A percentile compares a stretch with the other conserved stretches of the same genome.
Conservation (phyloP, 2,888 invertebrate species). For the Antheraea yamamai region DNA sequence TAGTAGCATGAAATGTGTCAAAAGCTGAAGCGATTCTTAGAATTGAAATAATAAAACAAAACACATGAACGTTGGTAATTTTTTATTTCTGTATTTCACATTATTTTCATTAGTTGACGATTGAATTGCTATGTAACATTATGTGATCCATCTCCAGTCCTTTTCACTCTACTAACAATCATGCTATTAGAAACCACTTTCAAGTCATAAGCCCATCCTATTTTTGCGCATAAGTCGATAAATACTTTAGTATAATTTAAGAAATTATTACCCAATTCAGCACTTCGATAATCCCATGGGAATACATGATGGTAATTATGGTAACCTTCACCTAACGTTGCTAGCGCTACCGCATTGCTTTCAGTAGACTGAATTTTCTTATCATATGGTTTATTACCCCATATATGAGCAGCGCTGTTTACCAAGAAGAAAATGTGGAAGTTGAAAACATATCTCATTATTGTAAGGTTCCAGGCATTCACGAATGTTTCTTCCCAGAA, state of each 20-base stretch:
- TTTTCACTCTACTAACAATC: constrained; percentile 32
- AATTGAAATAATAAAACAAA: neutral
- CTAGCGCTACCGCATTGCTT: constrained; percentile 38
- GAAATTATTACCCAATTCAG: constrained; percentile 45
- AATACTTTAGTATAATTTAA: constrained; percentile 49
- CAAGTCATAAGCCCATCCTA: constrained; percentile 63
- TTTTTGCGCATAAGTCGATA: constrained; percentile 52
- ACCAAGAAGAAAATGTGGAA: constrained; percentile 83
- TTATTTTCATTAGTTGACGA: neutral
- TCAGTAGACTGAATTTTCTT: constrained; percentile 45
- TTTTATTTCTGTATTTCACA: neutral
- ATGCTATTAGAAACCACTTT: constrained; percentile 42
- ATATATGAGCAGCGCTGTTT: constrained; percentile 84
- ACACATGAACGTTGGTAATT: neutral
- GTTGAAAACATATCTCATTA: constrained; percentile 78
- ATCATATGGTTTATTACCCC: constrained; percentile 73
- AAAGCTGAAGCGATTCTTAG: neutral
- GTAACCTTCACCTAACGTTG: constrained; percentile 53
- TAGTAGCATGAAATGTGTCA: constrained; percentile 25
- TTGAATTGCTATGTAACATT: too few species aligned
- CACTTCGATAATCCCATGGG: constrained; percentile 55
- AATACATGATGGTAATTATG: constrained; percentile 60
- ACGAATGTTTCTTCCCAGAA: constrained; percentile 79
- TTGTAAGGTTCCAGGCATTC: constrained; percentile 59
- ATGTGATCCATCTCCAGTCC: constrained; percentile 47